A percentile compares a stretch with the other conserved stretches of the same genome.
Evolutionary conservation across 1,140 invertebrate species (phyloP).

Genomic region (Aphidius gifuensis): DNA sequence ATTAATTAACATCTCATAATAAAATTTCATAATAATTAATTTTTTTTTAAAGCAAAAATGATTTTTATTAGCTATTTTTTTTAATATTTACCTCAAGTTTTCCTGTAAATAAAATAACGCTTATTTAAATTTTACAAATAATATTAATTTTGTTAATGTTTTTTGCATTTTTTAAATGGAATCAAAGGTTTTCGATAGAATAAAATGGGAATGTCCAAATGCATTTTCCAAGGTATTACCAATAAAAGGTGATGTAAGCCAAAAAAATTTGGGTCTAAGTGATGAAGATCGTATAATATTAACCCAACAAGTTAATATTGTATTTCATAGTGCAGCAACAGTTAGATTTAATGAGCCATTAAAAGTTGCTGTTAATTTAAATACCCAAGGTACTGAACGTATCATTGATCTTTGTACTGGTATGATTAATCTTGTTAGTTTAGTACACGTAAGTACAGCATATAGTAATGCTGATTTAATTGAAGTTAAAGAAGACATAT

Average conservation of each 20-base stretch:
- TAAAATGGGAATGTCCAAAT: conserved; percentile 64
- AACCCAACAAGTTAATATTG: conserved; percentile 72
- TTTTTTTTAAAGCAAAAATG: no score
- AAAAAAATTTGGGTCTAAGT: conserved; percentile 64
- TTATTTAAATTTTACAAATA: no score
- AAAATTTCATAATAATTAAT: no score
- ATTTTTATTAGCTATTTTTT: no score
- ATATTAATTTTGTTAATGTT: no score
- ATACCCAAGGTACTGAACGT: conserved; percentile 66
- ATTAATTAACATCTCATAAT: no score
- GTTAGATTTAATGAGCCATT: conserved; percentile 71
- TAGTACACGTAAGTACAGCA: conserved; percentile 85
- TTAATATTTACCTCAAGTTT: no score
- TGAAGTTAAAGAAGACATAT: conserved; percentile 70
- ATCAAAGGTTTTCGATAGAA: conserved; percentile 67
- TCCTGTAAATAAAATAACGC: no score
- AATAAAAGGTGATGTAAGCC: conserved; percentile 71
- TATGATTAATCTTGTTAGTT: conserved; percentile 68
- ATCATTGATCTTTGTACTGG: conserved; percentile 66
- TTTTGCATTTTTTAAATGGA: no score
- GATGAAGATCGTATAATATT: conserved; percentile 59
- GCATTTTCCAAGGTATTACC: conserved; percentile 73
- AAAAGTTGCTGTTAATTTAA: conserved; percentile 71
- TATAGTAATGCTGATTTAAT: conserved; percentile 78
- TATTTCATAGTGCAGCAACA: conserved; percentile 92